A percentile compares a stretch with the other conserved stretches of the same genome.
These are phyloP conservation scores for Haemorhous mexicanus DNA, from an alignment of 2,113 vertebrate species.

Conservation along the genomic window DNA sequence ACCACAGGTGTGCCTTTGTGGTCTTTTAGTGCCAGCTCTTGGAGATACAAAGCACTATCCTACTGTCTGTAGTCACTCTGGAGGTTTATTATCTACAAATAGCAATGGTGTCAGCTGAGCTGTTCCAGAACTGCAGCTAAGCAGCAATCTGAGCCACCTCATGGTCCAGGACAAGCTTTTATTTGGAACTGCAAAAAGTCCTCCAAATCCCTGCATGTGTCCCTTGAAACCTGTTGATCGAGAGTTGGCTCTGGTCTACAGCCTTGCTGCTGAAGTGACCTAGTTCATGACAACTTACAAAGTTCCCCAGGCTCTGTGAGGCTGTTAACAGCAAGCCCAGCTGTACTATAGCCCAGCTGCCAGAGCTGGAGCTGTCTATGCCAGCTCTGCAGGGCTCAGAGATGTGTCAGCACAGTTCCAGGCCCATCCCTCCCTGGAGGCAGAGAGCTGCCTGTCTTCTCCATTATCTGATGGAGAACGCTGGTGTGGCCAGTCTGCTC, in stretches of 20 bases:
- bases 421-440: not conserved
- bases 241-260: not conserved
- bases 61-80: not conserved
- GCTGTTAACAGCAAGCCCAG: not conserved
- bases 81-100: not conserved
- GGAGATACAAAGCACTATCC: not conserved
- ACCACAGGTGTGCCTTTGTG: not conserved
- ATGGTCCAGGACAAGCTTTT: not conserved
- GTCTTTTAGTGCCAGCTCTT: not conserved
- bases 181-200: not conserved
- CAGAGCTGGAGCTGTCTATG: not conserved
- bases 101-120: constrained; percentile 24
- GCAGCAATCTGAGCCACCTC: not conserved
- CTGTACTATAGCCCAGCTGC: not conserved
- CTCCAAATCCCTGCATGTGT: not conserved
- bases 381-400: not conserved
- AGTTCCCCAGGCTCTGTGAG: not conserved
- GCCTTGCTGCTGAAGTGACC: not conserved
- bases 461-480: not conserved
- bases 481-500: not conserved
- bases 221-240: not conserved
- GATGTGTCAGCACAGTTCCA: not conserved
- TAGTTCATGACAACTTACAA: not conserved
- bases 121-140: not conserved
- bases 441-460: not conserved